A percentile compares a stretch with the other conserved stretches of the same genome.
phyloP scores from a whole-genome alignment of 2,113 vertebrate species.

The Panthera tigris region DNA sequence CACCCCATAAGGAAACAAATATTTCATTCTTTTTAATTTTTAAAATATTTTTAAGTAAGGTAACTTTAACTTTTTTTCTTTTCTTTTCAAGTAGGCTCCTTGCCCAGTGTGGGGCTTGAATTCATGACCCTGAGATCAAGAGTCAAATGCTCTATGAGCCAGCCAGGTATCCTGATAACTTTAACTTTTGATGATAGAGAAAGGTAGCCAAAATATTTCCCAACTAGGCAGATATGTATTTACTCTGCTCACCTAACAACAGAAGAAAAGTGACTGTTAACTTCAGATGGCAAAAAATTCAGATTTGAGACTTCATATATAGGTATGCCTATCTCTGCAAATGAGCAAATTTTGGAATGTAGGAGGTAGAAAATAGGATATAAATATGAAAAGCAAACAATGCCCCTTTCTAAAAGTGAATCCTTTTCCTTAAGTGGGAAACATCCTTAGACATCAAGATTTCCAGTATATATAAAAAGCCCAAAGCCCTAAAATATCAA shows the following conservation, averaged over 20 bases:
- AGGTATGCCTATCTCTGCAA: not conserved
- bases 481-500: not conserved
- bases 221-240: not conserved
- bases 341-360: not conserved
- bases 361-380: not conserved
- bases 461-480: slow-evolving; percentile 27
- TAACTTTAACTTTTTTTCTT: not conserved
- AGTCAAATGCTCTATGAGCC: not conserved
- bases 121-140: not conserved
- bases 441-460: slow-evolving; percentile 3
- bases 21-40: not conserved
- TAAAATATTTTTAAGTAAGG: not conserved
- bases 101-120: not conserved
- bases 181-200: not conserved
- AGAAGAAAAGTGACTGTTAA: slow-evolving; percentile 38
- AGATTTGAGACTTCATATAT: not conserved
- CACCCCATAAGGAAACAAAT: not conserved
- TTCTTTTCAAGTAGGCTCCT: not conserved
- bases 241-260: not conserved
- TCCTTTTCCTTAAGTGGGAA: slow-evolving; percentile 39
- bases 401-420: not conserved
- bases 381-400: slow-evolving; percentile 33
- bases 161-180: not conserved
- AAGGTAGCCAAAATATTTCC: not conserved
- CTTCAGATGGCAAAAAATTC: slow-evolving; percentile 11